Base-by-base conservation (phyloP, 2,888 invertebrate genomes). In the Trissolcus brochymenae region DNA sequence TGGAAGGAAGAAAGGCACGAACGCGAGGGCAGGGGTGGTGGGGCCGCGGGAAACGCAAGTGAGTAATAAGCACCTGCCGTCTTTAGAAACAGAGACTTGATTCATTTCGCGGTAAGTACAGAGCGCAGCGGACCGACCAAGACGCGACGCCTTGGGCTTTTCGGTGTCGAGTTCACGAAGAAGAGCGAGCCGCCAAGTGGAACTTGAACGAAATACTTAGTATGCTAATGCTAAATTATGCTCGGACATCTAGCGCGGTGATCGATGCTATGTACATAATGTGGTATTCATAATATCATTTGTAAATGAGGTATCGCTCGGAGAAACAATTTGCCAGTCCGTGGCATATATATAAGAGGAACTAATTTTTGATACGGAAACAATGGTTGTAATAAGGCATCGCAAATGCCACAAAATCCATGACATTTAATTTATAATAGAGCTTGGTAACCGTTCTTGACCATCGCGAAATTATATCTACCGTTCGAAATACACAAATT, bases 31-130 rank as follows among this genome's bases (percentile, higher is more conserved):
- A 65, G 73, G 64, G 60, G 75, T 65, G 79, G 64, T 43, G 75
- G 70, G 75, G 67, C 54, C 57, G 73, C 62, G 75, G 76, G 79
- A 13, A 43, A 75, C 67, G 73, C 82, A 81, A 84, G 87, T 83
- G 82, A 86, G 86, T 88, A 88, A 88, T 88, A 88, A 88, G 88
- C 88, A 88, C 88, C 88, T 88, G 88, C 88, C 88, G 83, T 83
- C 82, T 85, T 85, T 84, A 81, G 85, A 85, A 86, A 82, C 85
- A 82, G 84, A 81, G 85, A 85, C 86, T 88, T 88, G 88, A 88
- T 88, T 88, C 88, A 88, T 88, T 88, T 88, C 87, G 84, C 85
- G 85, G 86, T 87, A 88, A 88, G 88, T 88, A 88, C 88, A 88
- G 88, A 87, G 85, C 84, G 80, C 86, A 81, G 79, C 82, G 74